These are phyloP conservation scores for Pandemis heparana DNA, from an alignment of 2,888 invertebrate species.

Conservation along the genomic window DNA sequence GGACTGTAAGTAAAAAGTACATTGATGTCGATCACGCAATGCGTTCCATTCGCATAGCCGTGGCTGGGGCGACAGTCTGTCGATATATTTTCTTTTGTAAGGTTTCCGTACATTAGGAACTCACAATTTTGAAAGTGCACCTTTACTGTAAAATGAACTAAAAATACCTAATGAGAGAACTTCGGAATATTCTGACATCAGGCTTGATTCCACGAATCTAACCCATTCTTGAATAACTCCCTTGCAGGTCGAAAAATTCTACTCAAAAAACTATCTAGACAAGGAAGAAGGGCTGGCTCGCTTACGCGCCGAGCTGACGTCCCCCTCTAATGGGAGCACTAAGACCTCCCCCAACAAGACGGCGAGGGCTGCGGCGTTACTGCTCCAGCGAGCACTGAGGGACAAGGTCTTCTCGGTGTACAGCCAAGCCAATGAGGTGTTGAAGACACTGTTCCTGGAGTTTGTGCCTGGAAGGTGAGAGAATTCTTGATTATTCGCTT, in stretches of 20 bases:
- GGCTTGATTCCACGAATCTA: too few species aligned
- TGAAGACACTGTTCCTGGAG: slow-evolving; percentile 92
- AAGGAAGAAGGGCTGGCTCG: slow-evolving; percentile 94
- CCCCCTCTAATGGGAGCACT: slow-evolving; percentile 74
- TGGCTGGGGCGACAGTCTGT: too few species aligned
- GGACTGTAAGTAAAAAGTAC: too few species aligned
- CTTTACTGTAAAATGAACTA: too few species aligned
- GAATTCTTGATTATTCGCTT: too few species aligned
- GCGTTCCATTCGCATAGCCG: too few species aligned
- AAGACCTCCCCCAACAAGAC: slow-evolving; percentile 90
- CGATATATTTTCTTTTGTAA: too few species aligned
- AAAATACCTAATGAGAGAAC: too few species aligned
- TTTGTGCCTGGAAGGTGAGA: slow-evolving; percentile 91
- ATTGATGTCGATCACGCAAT: too few species aligned
- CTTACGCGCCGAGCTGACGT: slow-evolving; percentile 79
- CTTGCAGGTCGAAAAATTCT: slow-evolving; percentile 93
- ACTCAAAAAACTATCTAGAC: slow-evolving; percentile 95
- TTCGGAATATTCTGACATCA: too few species aligned
- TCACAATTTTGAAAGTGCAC: too few species aligned
- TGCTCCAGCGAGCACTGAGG: slow-evolving; percentile 92
- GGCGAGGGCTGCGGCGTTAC: slow-evolving; percentile 91
- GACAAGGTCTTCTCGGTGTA: slow-evolving; percentile 97
- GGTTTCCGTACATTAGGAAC: too few species aligned
- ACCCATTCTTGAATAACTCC: not conserved
- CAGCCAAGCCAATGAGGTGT: slow-evolving; percentile 93